phyloP scores from a whole-genome alignment of 2,888 invertebrate species.

The Cephalotes varians region DNA sequence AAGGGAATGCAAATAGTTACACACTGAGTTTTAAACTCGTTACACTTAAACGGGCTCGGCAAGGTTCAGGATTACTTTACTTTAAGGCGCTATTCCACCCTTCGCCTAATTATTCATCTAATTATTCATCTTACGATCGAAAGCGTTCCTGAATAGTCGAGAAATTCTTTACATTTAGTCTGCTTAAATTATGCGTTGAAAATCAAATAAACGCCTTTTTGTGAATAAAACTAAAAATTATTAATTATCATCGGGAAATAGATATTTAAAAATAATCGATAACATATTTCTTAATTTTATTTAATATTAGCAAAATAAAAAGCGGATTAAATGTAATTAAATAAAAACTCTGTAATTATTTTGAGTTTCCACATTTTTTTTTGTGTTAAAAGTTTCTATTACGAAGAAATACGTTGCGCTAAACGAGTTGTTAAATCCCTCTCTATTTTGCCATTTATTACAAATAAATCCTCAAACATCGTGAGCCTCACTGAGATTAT shows the following conservation, averaged over 20 bases:
- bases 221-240: neutral
- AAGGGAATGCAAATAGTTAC: conserved; percentile 40
- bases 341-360: conserved; percentile 39
- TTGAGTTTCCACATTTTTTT: neutral
- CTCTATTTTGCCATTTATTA: conserved; percentile 20
- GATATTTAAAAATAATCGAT: conserved; percentile 13
- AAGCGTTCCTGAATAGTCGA: conserved; percentile 27
- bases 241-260: neutral
- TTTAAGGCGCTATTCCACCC: conserved; percentile 21
- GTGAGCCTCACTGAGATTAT: conserved; percentile 12
- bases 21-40: conserved; percentile 48
- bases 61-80: conserved; percentile 39
- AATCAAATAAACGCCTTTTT: conserved; percentile 13
- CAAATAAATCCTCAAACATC: conserved; percentile 16
- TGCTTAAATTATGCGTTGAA: conserved; percentile 30
- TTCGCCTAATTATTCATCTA: conserved; percentile 48
- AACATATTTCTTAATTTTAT: conserved; percentile 20
- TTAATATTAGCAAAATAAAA: neutral
- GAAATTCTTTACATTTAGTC: conserved; percentile 28
- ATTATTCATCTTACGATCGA: conserved; percentile 43
- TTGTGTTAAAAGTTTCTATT: neutral
- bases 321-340: neutral
- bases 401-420: neutral
- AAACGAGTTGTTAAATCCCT: conserved; percentile 16
- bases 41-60: conserved; percentile 40